Base-by-base conservation (phyloP, 2,113 vertebrate genomes). In the Columba janthina region DNA sequence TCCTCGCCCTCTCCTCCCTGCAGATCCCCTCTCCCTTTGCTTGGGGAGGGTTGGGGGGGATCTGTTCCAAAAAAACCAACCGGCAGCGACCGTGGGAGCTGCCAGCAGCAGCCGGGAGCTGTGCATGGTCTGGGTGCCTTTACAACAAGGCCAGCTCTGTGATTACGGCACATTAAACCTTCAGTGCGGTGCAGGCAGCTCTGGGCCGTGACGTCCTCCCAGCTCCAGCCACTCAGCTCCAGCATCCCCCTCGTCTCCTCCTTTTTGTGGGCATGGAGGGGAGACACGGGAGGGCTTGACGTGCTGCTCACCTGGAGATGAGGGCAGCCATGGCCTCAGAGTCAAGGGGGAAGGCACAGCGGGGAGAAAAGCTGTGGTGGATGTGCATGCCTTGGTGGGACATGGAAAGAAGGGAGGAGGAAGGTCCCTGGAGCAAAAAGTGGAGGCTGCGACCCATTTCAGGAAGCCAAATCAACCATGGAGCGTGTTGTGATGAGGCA, bases 121-220 rank as follows among this genome's bases (percentile, higher is more conserved):
- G 60, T 6, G 62, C 48, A 2, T 24, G 74, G 69, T 12, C 9
- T 4, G 50, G 87, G 77, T 71, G 80, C 36, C 4, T 14, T n/a
- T 80, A 46, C 60, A 96, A 93, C 96, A 96, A 95, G 95, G 91
- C 56, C 24, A 32, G 65, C 89, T 86, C 95, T 94, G 93, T 95
- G 75, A 85, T 60, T 57, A 75, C 0, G 48, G 92, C 75, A 70
- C 86, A 85, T 94, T 80, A 78, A 92, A 56, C 42, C 44, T 76
- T 61, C 95, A 95, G 91, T 92, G 91, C 8, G 10, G 79, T 61
- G 53, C 32, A 54, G 73, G 88, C 73, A 60, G 77, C 64, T 61
- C 67, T 28, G 83, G 83, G 26, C 28, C 50, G 36, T 88, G 94
- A 95, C 54, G 72, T 83, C 46, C 71, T 81, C 79, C 48, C 70